phyloP scores from a whole-genome alignment of 2,113 vertebrate species.

The Meriones unguiculatus region DNA sequence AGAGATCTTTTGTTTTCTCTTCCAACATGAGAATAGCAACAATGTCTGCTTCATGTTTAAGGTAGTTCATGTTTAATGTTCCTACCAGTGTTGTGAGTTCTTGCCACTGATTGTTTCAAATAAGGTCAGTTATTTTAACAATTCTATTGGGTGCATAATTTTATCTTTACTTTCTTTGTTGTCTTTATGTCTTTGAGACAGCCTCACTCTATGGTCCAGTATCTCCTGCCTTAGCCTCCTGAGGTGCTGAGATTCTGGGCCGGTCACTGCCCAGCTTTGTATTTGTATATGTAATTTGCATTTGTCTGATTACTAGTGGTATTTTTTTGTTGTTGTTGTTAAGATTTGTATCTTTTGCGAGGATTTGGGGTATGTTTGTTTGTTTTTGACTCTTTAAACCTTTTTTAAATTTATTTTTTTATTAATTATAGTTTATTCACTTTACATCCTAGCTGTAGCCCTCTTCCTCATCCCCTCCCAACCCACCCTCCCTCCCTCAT shows the following conservation, averaged over 20 bases:
- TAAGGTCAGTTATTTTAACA: not conserved
- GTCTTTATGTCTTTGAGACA: not conserved
- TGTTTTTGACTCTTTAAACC: too few relatives aligned
- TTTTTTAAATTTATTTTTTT: too few relatives aligned
- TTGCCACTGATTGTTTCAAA: not conserved
- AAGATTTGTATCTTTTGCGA: not conserved
- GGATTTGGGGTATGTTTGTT: too few relatives aligned
- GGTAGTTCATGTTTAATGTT: not conserved
- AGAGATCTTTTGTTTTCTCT: slow-evolving; percentile 43
- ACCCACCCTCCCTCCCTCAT: too few relatives aligned
- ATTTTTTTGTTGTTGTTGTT: not conserved
- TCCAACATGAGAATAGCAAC: slow-evolving; percentile 52
- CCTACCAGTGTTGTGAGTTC: not conserved
- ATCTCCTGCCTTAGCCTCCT: not conserved
- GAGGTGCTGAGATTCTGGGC: too few relatives aligned
- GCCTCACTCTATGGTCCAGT: not conserved
- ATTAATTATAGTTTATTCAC: too few relatives aligned
- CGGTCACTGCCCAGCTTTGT: not conserved
- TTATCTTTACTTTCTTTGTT: not conserved
- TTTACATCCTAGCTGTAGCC: too few relatives aligned
- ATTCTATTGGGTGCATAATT: not conserved
- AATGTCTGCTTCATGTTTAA: not conserved
- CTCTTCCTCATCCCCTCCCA: too few relatives aligned
- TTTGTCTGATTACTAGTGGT: not conserved
- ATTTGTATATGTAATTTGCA: not conserved